These are phyloP conservation scores for Stegana nigrithorax DNA, from an alignment of 2,888 invertebrate genomes.

Conservation along the genomic window DNA sequence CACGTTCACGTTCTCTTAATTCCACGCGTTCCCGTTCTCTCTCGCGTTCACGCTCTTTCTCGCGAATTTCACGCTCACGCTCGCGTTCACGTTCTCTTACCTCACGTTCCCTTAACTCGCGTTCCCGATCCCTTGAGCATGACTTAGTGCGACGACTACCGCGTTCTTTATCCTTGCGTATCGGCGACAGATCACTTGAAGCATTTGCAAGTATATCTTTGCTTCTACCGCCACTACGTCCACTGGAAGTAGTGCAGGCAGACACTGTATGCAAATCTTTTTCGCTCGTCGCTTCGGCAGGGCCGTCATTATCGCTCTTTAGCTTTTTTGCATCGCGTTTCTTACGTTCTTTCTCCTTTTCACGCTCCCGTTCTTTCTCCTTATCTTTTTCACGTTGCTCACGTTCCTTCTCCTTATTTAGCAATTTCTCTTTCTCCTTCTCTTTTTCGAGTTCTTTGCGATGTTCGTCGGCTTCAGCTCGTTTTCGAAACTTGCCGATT, in stretches of 20 bases:
- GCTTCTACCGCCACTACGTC: slow-evolving; percentile 55
- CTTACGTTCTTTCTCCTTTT: slow-evolving; percentile 72
- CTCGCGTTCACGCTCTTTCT: slow-evolving; percentile 67
- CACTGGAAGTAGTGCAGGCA: too few relatives aligned
- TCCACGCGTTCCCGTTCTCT: slow-evolving; percentile 43
- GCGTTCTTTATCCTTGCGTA: slow-evolving; percentile 61
- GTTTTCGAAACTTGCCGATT: slow-evolving; percentile 97
- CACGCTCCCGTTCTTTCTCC: slow-evolving; percentile 33
- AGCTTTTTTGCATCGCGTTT: slow-evolving; percentile 57
- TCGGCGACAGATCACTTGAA: slow-evolving; percentile 49
- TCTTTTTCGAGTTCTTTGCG: slow-evolving; percentile 71
- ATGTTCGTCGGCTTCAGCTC: slow-evolving; percentile 72
- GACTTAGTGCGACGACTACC: slow-evolving; percentile 63
- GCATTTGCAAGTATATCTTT: neutral
- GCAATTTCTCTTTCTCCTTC: slow-evolving; percentile 62
- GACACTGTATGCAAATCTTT: too few relatives aligned
- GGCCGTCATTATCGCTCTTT: too few relatives aligned
- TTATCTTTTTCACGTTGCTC: too few relatives aligned
- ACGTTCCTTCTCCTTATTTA: slow-evolving; percentile 63
- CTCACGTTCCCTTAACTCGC: slow-evolving; percentile 71
- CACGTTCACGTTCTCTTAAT: slow-evolving; percentile 41
- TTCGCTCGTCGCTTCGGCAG: slow-evolving; percentile 41
- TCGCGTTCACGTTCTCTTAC: slow-evolving; percentile 71
- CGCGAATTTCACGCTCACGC: slow-evolving; percentile 69
- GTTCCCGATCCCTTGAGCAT: slow-evolving; percentile 70